Evolutionary conservation across 64 coral and sea anemone genomes (phyloP).

Genomic region (Anthopleura sola): DNA sequence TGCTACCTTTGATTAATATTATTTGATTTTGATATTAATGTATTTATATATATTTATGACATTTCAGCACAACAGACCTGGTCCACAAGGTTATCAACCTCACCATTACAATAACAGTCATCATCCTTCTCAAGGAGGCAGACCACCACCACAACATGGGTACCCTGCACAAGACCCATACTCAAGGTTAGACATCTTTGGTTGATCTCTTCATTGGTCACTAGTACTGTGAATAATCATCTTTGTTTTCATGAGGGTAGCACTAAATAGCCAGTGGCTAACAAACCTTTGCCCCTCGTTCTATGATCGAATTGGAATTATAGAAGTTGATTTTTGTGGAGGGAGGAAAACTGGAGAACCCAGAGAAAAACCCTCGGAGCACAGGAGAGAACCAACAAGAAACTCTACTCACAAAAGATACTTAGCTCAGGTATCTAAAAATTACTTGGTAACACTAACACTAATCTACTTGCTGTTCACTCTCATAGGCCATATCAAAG

Average conservation of each 20-base stretch:
- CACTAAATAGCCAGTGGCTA: no score
- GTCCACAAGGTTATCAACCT: constrained; percentile 39
- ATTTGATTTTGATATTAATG: not conserved
- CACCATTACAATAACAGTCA: constrained; percentile 60
- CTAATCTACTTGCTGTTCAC: not conserved
- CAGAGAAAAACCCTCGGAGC: no score
- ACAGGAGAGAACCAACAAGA: no score
- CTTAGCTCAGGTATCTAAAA: not conserved
- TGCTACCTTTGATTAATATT: not conserved
- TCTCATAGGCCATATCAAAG: constrained; percentile 4
- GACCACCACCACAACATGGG: constrained; percentile 76
- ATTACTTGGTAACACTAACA: not conserved
- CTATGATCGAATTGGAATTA: no score
- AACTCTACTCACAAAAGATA: no score
- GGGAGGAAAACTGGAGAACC: no score
- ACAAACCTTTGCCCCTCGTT: no score
- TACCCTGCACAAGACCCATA: constrained; percentile 47
- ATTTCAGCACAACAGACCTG: constrained; percentile 22
- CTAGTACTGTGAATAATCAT: no score
- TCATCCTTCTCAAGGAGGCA: constrained; percentile 43
- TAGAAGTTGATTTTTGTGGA: no score
- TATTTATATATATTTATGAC: not conserved
- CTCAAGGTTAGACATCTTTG: constrained; percentile 5
- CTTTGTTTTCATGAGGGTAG: no score
- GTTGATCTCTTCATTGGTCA: no score